Evolutionary conservation across 2,113 vertebrate genomes (phyloP), one percentile per base, ranked within the genome.

Genomic region (Xenus cinereus): DNA sequence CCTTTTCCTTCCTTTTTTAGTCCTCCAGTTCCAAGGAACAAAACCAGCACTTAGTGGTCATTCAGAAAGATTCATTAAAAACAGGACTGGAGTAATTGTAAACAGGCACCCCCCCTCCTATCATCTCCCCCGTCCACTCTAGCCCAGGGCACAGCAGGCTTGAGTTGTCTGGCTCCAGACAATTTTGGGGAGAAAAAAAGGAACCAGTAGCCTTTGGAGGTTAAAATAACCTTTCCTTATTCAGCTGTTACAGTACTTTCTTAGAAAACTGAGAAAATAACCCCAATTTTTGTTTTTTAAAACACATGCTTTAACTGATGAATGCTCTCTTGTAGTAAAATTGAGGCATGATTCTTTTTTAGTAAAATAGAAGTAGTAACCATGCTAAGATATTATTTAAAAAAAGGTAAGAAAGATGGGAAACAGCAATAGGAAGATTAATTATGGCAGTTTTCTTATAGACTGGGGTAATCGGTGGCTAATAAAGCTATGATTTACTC

Each of bases 21-120:
- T 98, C 94, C 95, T 98, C 87, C 97, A 97, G 98, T 99, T 99
- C 97, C 97, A 95, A 97, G 97, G 97, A 98, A 98, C 97, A 97
- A 97, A 98, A 97, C 98, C 97, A 98, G 98, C 98, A 98, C 97
- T 98, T 98, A 98, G 98, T 96, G 95, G 97, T 98, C 98, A 98
- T 98, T 98, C 97, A 97, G 97, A 98, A 98, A 98, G 98, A 98
- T 98, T 99, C 98, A 98, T 98, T 98, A 97, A 98, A 97, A 94
- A 83, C 97, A 96, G 93, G 93, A 97, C 91, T 90, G 77, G 94
- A 91, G 96, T 99, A 99, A 98, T 98, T 98, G 98, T 98, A 98
- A 98, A 98, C 98, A 98, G 97, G 97, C 97, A 92, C 46, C 71
- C 77, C 60, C 60, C 21, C 74, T 86, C 63, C 62, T 78, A 56